Percentiles rank a stretch among this genome's conserved stretches.
These are phyloP conservation scores for Melanostoma mellinum DNA, from an alignment of 2,888 invertebrate genomes.

Conservation along the genomic window DNA sequence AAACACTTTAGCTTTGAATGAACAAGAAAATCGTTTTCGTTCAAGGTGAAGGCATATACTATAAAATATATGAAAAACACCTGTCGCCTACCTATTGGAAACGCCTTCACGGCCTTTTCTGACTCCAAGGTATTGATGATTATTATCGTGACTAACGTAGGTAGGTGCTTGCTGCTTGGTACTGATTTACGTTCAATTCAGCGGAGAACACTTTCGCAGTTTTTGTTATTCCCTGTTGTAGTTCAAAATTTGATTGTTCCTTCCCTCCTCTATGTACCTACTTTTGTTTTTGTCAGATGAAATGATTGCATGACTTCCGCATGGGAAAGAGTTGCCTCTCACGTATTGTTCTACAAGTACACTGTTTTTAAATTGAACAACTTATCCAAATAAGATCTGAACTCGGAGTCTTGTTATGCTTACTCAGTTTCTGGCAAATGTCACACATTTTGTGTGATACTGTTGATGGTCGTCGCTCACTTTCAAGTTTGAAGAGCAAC, in stretches of 20 bases:
- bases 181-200: not conserved
- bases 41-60: constrained; percentile 17
- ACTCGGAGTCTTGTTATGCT: not conserved
- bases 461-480: constrained; percentile 14
- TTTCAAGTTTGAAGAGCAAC: not conserved
- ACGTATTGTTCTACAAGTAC: not conserved
- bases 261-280: not conserved
- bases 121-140: constrained; percentile 1
- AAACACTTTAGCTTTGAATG: constrained; percentile 36
- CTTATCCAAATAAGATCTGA: not conserved
- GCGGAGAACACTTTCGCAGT: not conserved
- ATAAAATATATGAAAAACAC: constrained; percentile 1
- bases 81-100: constrained; percentile 15
- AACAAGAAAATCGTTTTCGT: constrained; percentile 32
- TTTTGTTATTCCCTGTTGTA: not conserved
- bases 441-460: constrained; percentile 31
- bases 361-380: not conserved
- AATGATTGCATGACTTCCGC: not conserved
- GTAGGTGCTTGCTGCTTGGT: constrained; percentile 13
- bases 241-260: not conserved
- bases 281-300: not conserved
- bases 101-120: constrained; percentile 6
- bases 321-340: not conserved
- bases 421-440: constrained; percentile 19
- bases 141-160: constrained; percentile 5